Base-by-base conservation (phyloP, 1,140 invertebrate genomes). In the Pachypeltis micranthus region DNA sequence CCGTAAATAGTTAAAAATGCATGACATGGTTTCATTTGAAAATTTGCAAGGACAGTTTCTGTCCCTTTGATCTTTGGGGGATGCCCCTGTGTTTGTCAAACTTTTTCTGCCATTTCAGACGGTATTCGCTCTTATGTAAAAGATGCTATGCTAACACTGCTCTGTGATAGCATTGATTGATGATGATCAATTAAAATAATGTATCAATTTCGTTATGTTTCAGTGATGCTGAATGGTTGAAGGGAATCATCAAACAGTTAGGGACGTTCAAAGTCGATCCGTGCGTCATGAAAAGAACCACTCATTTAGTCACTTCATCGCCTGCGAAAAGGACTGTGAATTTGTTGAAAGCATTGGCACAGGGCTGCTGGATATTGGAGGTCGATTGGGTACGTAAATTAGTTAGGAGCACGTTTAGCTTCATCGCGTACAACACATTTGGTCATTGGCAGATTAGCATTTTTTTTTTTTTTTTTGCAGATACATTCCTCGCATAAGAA, bases 351-450 rank as follows among this genome's bases (percentile, higher is more conserved):
- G 81, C 75, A 1, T 68, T 82, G 1, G 73, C 75, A 63, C 72
- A 78, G 44, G 80, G 80, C 1, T 78, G 78, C 63, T 81, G 79
- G 79, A 77, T 82, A 61, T 60, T 82, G 1, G 73, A 70, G 28
- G 71, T 73, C 54, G 74, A 78, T 56, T 82, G 81, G 81, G 76
- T 77, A 72, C 70, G 70, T 69, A n/a, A n/a, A n/a, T n/a, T n/a
- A n/a, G n/a, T n/a, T n/a, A n/a, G n/a, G n/a, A n/a, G n/a, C n/a
- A n/a, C n/a, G n/a, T n/a, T n/a, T n/a, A n/a, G 66, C n/a, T 55
- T 31, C 2, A 34, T 2, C 16, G 16, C 14, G 27, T 31, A 23
- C 1, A 25, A 26, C 7, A n/a, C 34, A 7, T 39, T 7, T 10
- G 34, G 44, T 47, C 27, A 44, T 55, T 19, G n/a, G 26, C 7